Evolutionary conservation across 2,113 vertebrate genomes (phyloP).

Genomic region (Eolophus roseicapilla): DNA sequence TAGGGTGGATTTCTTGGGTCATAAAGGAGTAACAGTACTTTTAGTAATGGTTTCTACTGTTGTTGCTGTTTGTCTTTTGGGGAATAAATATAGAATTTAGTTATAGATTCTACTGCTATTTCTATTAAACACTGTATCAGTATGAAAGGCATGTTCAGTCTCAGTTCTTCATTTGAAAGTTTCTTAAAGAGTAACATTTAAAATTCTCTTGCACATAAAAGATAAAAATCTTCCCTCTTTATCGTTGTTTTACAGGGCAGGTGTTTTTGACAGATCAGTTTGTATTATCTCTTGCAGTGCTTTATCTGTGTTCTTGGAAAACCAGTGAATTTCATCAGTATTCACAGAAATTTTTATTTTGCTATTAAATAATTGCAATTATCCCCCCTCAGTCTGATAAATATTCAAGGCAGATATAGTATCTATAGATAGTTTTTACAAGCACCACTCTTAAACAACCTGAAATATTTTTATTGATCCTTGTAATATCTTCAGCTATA

Average conservation of each 20-base stretch:
- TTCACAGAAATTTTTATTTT: not conserved
- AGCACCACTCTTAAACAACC: not conserved
- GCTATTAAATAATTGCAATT: not conserved
- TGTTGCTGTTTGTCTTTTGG: not conserved
- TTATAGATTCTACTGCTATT: not conserved
- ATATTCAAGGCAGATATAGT: not conserved
- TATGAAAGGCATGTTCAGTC: not conserved
- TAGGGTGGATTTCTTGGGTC: not conserved
- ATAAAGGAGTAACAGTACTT: not conserved
- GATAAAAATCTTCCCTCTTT: not conserved
- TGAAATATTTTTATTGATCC: not conserved
- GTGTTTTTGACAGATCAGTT: not conserved
- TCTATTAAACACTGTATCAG: not conserved
- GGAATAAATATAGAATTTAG: not conserved
- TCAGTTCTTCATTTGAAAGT: not conserved
- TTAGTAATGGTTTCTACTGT: not conserved
- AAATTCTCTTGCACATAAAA: not conserved
- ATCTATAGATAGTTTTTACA: not conserved
- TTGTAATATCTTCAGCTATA: not conserved
- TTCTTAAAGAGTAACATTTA: not conserved
- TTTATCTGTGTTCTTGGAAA: not conserved
- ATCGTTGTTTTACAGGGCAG: rapidly evolving
- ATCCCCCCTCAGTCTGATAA: not conserved
- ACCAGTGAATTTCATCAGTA: not conserved
- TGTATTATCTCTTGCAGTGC: not conserved